Evolutionary conservation across 2,797 vertebrate genomes (phyloP), one percentile per base, ranked within the genome.

Genomic region (Danio tinwini): DNA sequence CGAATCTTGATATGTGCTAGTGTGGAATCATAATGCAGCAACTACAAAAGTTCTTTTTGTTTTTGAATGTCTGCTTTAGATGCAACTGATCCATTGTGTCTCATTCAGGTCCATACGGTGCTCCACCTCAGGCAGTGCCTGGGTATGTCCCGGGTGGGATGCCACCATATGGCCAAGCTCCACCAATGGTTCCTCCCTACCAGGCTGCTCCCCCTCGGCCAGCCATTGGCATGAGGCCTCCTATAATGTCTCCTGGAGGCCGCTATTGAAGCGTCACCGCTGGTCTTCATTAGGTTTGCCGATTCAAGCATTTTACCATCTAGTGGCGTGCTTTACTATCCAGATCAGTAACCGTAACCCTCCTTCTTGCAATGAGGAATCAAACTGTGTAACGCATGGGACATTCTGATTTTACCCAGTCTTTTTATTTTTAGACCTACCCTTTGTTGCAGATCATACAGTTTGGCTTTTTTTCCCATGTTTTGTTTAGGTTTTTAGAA

Each of bases 261-360:
- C 96, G 97, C 92, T 99, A 99, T 95, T 99, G 97, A 99, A 93
- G 94, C 92, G 90, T 93, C 89, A 94, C 93, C 58, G 64, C 67
- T 63, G 76, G 92, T 93, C 92, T 81, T 94, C 90, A 96, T 95
- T 99, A 98, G 96, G 97, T 98, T 99, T 99, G 98, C 95, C 95
- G 96, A 97, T 97, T 99, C 96, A 97, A 97, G 95, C 96, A 96
- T 97, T 98, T 97, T 98, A 95, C 97, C 96, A 96, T 95, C 95
- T 97, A 97, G 95, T 97, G 89, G 90, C 90, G 92, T 80, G 90
- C 84, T 91, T 93, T 90, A 90, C 90, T 88, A 83, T 74, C 88
- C 88, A 91, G 89, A 80, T 90, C 84, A 88, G 95, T 95, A 78
- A 77, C 21, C 45, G 42, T 82, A 83, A 85, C 67, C 78, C 78